Conservation (phyloP, 2,888 invertebrate species). For the Meghimatium bilineatum region DNA sequence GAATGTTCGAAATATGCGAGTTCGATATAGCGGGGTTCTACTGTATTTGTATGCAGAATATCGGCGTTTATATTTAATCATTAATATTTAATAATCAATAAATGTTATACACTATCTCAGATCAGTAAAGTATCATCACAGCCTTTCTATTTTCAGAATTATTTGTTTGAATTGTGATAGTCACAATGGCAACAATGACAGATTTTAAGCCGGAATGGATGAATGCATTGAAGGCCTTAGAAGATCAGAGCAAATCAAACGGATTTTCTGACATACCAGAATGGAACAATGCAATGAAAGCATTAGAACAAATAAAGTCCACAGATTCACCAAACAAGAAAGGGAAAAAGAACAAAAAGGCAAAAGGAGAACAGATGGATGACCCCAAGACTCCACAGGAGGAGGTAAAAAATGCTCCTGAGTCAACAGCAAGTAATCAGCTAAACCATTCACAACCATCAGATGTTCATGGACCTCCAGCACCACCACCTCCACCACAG, state of each 20-base stretch:
- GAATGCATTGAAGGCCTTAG: conserved; percentile 69
- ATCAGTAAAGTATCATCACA: no score
- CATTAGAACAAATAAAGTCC: conserved; percentile 58
- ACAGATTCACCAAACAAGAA: conserved; percentile 52
- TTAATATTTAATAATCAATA: no score
- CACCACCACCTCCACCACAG: conserved; percentile 49
- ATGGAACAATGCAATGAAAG: conserved; percentile 71
- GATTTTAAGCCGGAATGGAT: conserved; percentile 66
- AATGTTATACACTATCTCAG: no score
- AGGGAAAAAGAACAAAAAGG: conserved; percentile 45
- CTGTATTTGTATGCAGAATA: no score
- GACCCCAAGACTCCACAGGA: conserved; percentile 36
- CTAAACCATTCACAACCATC: conserved; percentile 48
- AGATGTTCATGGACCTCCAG: conserved; percentile 42
- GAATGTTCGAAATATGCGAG: no score
- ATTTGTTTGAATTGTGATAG: background rate
- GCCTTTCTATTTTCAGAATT: no score
- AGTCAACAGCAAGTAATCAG: background rate
- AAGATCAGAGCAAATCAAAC: conserved; percentile 53
- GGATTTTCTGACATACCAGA: conserved; percentile 55
- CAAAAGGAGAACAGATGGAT: conserved; percentile 16
- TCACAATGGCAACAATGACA: conserved; percentile 19
- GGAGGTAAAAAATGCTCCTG: background rate
- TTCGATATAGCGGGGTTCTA: no score
- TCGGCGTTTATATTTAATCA: no score